A percentile compares a stretch with the other conserved stretches of the same genome.
Conservation (phyloP, 2,113 vertebrate species). For the Tetrax tetrax region DNA sequence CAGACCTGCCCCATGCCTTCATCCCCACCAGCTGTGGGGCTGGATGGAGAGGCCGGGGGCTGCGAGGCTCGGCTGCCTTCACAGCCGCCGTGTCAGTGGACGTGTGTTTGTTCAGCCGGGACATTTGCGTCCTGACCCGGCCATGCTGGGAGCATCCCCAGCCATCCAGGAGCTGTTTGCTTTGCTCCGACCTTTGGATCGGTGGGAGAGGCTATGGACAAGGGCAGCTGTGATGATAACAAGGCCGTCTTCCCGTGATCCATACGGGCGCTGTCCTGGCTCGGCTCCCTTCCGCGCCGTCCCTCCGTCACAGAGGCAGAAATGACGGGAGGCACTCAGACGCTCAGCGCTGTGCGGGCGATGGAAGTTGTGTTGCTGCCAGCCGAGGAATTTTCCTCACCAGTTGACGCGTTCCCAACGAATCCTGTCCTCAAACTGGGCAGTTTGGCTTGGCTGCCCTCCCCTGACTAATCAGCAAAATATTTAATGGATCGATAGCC, state of each 20-base stretch:
- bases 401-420: not conserved
- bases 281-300: not conserved
- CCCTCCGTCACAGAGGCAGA: not conserved
- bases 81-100: not conserved
- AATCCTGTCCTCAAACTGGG: not conserved
- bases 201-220: not conserved
- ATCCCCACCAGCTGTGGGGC: too few relatives aligned
- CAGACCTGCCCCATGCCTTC: not conserved
- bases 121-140: not conserved
- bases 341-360: rapidly evolving
- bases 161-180: not conserved
- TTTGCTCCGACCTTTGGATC: not conserved
- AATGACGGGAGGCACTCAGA: rapidly evolving
- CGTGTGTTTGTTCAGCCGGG: not conserved
- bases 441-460: not conserved
- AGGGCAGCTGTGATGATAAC: not conserved
- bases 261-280: not conserved
- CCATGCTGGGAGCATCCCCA: not conserved
- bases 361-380: not conserved
- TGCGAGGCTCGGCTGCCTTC: not conserved
- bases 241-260: not conserved
- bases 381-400: not conserved
- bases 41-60: not conserved
- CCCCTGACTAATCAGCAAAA: not conserved
- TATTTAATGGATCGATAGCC: not conserved